Evolutionary conservation across 2,888 invertebrate genomes (phyloP), one percentile per base, ranked within the genome.

Genomic region (Lottia scabra): DNA sequence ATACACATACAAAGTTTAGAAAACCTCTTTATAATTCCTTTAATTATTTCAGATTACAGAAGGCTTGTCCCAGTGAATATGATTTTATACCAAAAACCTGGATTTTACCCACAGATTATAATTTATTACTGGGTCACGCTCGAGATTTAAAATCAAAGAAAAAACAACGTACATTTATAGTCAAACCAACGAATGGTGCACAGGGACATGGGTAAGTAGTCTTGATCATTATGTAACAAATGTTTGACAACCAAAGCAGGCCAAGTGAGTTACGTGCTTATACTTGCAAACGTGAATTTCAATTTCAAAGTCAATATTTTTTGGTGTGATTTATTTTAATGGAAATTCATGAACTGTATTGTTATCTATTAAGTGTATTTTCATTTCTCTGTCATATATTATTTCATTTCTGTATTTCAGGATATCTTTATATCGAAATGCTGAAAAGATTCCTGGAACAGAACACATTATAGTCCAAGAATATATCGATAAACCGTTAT

Each of bases 171-270:
- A 87, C 87, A 16, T 90, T 85, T 76, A 90, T 90, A 69, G 80
- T 85, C 26, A 90, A 90, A 78, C 90, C 90, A 8, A 80, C 88
- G 13, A 90, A 89, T 82, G 89, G 89, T 67, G 89, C 90, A 63
- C 89, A 89, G 83, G 90, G 90, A 45, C 88, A 90, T 78, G 90
- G 90, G 88, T 88, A 79, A 73, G 83, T 8, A 16, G 15, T 30
- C 5, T 30, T 4, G 30, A n/a, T n/a, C n/a, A n/a, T n/a, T n/a
- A n/a, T n/a, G n/a, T n/a, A n/a, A n/a, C n/a, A n/a, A n/a, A n/a
- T n/a, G n/a, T n/a, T n/a, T n/a, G n/a, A n/a, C n/a, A n/a, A n/a
- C n/a, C n/a, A n/a, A n/a, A n/a, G n/a, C n/a, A n/a, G n/a, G n/a
- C n/a, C n/a, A n/a, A n/a, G n/a, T n/a, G n/a, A n/a, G n/a, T n/a